These are phyloP conservation scores for Salvelinus sp. DNA, from an alignment of 2,113 vertebrate genomes.

Conservation along the genomic window DNA sequence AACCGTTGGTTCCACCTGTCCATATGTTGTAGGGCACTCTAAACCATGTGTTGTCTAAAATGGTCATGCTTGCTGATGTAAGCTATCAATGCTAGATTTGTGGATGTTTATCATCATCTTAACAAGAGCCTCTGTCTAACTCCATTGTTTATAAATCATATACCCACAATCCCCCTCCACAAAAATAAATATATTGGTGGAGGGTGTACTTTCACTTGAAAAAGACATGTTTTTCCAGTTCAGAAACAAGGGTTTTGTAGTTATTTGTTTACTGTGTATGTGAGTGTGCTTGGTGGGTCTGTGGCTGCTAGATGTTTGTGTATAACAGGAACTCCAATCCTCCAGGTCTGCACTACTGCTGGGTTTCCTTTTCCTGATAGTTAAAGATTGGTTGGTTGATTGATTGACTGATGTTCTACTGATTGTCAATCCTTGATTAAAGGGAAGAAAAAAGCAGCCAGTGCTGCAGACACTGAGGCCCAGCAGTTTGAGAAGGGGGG, in stretches of 20 bases:
- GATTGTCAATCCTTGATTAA: no score
- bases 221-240: slow-evolving; percentile 17
- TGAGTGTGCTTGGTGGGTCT: slow-evolving; percentile 61
- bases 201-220: background rate
- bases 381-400: no score
- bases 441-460: no score
- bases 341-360: no score
- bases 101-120: slow-evolving; percentile 24
- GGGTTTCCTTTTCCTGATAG: no score
- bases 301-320: slow-evolving; percentile 63
- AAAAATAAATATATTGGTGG: no score
- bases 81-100: slow-evolving; percentile 56
- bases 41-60: slow-evolving; percentile 63
- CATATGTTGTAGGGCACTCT: slow-evolving; percentile 54
- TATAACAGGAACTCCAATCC: slow-evolving; percentile 50
- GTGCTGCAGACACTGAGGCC: no score
- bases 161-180: background rate
- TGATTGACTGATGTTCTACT: no score
- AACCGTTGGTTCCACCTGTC: slow-evolving; percentile 65
- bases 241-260: slow-evolving; percentile 57
- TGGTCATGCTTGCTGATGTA: slow-evolving; percentile 62
- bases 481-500: no score
- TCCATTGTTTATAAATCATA: slow-evolving; percentile 15
- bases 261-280: slow-evolving; percentile 56
- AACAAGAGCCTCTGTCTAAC: slow-evolving; percentile 12